Conservation (phyloP, 2,888 invertebrate species). For the Ennomos erosarius region DNA sequence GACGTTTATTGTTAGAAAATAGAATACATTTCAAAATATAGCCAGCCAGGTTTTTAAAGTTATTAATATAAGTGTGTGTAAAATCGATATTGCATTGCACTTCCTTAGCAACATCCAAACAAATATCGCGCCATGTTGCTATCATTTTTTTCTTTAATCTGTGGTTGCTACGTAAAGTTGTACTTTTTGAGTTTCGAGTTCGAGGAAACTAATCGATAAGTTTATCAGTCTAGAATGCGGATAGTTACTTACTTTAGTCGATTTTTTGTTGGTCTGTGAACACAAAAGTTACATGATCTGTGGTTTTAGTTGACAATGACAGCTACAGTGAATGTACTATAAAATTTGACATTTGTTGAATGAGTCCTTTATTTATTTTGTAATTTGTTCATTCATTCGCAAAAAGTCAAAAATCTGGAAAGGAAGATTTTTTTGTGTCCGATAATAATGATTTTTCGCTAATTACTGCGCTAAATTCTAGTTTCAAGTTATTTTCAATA, state of each 20-base stretch:
- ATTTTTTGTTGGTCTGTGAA: not conserved
- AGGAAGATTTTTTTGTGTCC: slow-evolving; percentile 44
- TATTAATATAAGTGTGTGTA: slow-evolving; percentile 13
- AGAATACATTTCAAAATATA: slow-evolving; percentile 39
- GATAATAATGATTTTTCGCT: slow-evolving; percentile 73
- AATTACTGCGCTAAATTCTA: slow-evolving; percentile 56
- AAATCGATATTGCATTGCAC: slow-evolving; percentile 73
- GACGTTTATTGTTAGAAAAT: slow-evolving; percentile 52
- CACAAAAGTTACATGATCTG: not conserved
- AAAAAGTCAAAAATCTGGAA: slow-evolving; percentile 29
- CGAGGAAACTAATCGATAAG: no score
- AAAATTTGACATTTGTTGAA: no score
- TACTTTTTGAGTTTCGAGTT: no score
- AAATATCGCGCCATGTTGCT: slow-evolving; percentile 66
- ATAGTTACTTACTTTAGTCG: not conserved
- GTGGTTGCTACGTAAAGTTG: slow-evolving; percentile 31
- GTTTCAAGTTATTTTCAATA: slow-evolving; percentile 52
- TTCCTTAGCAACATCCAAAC: slow-evolving; percentile 70
- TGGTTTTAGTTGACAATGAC: slow-evolving; percentile 1
- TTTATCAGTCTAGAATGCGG: no score
- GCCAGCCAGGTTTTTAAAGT: slow-evolving; percentile 30
- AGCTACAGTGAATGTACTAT: no score
- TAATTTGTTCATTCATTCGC: slow-evolving; percentile 34
- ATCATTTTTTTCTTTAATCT: not conserved
- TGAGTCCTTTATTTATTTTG: no score